Percentiles rank a stretch among this genome's conserved stretches.
phyloP scores from a whole-genome alignment of 2,888 invertebrate genomes.

The Nemoura dubitans region DNA sequence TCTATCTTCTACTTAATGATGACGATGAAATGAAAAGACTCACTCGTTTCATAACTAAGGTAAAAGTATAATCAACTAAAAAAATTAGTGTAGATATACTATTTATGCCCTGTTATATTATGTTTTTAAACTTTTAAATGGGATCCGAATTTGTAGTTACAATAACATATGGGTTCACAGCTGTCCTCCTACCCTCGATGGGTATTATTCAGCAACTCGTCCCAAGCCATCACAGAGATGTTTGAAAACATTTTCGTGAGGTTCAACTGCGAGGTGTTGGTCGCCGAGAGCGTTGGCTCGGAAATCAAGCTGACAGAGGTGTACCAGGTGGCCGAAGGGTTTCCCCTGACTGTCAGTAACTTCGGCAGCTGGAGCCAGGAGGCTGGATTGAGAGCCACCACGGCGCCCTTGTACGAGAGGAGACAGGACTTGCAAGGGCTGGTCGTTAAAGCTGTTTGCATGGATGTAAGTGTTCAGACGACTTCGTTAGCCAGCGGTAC shows the following conservation, averaged over 20 bases:
- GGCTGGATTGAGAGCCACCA: neutral
- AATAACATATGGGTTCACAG: too few species aligned
- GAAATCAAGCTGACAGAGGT: conserved; percentile 35
- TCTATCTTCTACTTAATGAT: neutral
- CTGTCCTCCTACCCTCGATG: conserved; percentile 34
- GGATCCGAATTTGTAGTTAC: too few species aligned
- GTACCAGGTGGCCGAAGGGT: conserved; percentile 1
- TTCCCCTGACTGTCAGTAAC: neutral
- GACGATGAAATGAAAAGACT: too few species aligned
- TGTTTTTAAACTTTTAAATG: too few species aligned
- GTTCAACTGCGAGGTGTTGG: conserved; percentile 44
- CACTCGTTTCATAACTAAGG: too few species aligned
- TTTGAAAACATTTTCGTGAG: conserved; percentile 30
- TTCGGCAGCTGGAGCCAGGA: conserved; percentile 39
- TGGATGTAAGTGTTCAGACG: neutral
- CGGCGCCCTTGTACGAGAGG: neutral
- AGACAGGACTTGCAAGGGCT: conserved; percentile 3
- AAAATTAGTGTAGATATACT: too few species aligned
- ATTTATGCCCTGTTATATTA: too few species aligned
- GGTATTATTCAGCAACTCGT: conserved; percentile 32
- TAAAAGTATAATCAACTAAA: too few species aligned
- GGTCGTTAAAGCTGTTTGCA: neutral
- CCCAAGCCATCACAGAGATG: conserved; percentile 20
- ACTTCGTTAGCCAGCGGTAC: too few species aligned
- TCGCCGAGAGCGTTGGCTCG: conserved; percentile 18